A percentile compares a stretch with the other conserved stretches of the same genome.
phyloP scores from a whole-genome alignment of 2,113 vertebrate species.

The Phylloscopus whistleri region DNA sequence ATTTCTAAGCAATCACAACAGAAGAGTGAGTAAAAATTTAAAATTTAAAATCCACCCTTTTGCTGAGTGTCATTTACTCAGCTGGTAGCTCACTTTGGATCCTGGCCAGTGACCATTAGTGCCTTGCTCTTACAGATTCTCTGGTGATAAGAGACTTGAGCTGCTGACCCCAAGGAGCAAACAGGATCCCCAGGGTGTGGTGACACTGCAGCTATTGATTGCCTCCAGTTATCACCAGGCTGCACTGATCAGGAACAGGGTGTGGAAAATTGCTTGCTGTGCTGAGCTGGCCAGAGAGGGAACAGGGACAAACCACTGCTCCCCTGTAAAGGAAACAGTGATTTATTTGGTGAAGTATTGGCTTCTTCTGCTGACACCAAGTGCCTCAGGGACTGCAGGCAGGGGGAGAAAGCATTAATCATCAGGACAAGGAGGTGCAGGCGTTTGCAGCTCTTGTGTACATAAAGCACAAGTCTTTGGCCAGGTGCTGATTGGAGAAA shows the following conservation, averaged over 20 bases:
- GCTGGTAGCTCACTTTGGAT: not conserved
- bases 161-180: not conserved
- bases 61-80: not conserved
- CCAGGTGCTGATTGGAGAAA: not conserved
- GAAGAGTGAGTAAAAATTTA: not conserved
- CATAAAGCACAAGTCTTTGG: not conserved
- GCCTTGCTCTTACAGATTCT: not conserved
- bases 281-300: not conserved
- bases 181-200: not conserved
- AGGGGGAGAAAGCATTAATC: not conserved
- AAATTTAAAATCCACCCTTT: not conserved
- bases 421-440: not conserved
- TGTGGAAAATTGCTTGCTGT: not conserved
- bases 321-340: not conserved
- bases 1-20: not conserved
- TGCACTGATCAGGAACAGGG: fast-evolving
- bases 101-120: not conserved
- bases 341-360: not conserved
- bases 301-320: not conserved
- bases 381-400: not conserved
- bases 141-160: not conserved
- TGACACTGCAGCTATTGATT: not conserved
- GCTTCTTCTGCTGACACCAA: not conserved
- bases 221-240: not conserved
- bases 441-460: not conserved